Evolutionary conservation across 2,888 invertebrate genomes (phyloP).

Genomic region (Callyntrura sp.): DNA sequence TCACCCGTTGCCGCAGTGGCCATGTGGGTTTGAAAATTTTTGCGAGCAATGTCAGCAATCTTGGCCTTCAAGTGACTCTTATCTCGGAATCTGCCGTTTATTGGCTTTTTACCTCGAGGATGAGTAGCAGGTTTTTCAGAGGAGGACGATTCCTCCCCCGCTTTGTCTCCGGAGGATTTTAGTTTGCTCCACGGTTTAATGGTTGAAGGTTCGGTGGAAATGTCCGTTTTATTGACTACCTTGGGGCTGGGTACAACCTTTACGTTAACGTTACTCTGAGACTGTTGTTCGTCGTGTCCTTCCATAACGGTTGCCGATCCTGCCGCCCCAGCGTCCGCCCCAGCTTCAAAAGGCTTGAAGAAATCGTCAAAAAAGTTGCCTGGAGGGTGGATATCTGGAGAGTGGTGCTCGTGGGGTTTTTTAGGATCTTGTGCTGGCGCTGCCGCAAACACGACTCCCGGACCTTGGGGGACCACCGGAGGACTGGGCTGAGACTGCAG

Average conservation of each 20-base stretch:
- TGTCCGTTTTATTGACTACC: constrained; percentile 26
- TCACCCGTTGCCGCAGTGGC: constrained; percentile 12
- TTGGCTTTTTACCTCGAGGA: constrained; percentile 55
- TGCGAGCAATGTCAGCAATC: constrained; percentile 76
- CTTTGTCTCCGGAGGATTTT: background rate
- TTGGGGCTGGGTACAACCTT: constrained; percentile 75
- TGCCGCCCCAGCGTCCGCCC: constrained; percentile 7
- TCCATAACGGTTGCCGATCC: constrained; percentile 30
- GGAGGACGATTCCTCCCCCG: background rate
- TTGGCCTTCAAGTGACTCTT: constrained; percentile 72
- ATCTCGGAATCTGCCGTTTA: constrained; percentile 56
- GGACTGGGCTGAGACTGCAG: constrained; percentile 23
- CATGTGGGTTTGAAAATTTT: constrained; percentile 74
- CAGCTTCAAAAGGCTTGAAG: constrained; percentile 82
- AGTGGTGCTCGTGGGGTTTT: constrained; percentile 79
- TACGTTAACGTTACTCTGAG: constrained; percentile 62
- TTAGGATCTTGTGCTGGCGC: constrained; percentile 38
- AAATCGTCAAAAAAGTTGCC: constrained; percentile 83
- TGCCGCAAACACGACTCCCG: constrained; percentile 14
- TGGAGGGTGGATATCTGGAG: constrained; percentile 82
- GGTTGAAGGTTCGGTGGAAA: background rate
- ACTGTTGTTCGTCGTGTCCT: constrained; percentile 65
- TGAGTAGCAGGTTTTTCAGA: constrained; percentile 40
- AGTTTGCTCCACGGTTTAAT: constrained; percentile 69
- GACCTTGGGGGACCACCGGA: background rate